These are phyloP conservation scores for Pseudorectes ferrugineus DNA, from an alignment of 2,113 vertebrate genomes.

Conservation along the genomic window DNA sequence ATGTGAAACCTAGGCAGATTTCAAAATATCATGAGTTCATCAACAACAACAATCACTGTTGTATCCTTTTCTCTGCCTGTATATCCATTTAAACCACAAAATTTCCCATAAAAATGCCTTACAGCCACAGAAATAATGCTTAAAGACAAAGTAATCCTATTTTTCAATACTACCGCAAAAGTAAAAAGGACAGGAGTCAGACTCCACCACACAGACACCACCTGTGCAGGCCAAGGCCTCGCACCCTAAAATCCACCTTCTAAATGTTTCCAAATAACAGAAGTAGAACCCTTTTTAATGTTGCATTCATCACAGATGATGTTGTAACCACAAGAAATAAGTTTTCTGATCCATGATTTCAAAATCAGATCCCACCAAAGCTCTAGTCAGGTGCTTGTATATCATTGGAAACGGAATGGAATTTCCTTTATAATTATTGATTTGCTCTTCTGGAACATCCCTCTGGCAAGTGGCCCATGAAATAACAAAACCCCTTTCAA, in stretches of 20 bases:
- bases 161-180: background rate
- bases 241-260: background rate
- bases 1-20: background rate
- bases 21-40: background rate
- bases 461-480: background rate
- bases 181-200: background rate
- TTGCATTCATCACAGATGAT: background rate
- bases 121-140: background rate
- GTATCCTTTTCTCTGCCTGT: background rate
- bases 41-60: background rate
- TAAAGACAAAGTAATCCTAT: background rate
- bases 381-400: rapidly evolving
- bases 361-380: background rate
- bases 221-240: background rate
- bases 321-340: background rate
- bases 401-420: background rate
- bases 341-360: background rate
- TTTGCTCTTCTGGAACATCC: background rate
- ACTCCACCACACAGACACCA: background rate
- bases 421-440: background rate
- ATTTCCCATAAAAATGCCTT: background rate
- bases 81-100: background rate
- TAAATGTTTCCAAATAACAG: background rate
- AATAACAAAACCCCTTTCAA: background rate
- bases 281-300: background rate